phyloP scores from a whole-genome alignment of 1,140 invertebrate genomes.

The Nomia melanderi region DNA sequence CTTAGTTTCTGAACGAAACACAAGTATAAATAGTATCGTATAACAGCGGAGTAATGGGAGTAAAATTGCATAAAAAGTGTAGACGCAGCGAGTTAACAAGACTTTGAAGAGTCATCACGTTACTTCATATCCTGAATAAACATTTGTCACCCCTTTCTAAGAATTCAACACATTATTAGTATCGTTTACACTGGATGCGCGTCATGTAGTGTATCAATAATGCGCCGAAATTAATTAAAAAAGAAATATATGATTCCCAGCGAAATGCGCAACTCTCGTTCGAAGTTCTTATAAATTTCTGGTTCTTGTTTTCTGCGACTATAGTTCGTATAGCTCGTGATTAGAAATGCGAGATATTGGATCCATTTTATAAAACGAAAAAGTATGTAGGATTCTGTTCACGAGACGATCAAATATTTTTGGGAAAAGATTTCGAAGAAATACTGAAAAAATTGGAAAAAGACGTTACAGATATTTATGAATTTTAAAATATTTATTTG shows the following conservation, averaged over 20 bases:
- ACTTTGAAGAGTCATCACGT: background rate
- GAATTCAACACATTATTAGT: constrained; percentile 11
- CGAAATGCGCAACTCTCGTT: background rate
- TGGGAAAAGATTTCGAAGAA: too few relatives aligned
- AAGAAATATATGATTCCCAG: background rate
- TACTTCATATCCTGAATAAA: constrained; percentile 11
- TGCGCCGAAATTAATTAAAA: constrained; percentile 18
- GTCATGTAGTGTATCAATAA: background rate
- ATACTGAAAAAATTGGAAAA: too few relatives aligned
- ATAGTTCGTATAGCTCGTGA: background rate
- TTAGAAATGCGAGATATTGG: background rate
- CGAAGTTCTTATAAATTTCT: background rate
- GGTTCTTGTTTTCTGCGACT: background rate
- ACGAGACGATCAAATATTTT: too few relatives aligned
- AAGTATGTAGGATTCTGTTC: background rate
- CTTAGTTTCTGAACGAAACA: too few relatives aligned
- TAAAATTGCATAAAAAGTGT: background rate
- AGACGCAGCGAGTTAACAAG: background rate
- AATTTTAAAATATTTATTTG: too few relatives aligned
- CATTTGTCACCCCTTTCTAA: constrained; percentile 4
- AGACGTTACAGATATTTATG: too few relatives aligned
- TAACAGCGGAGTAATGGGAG: background rate
- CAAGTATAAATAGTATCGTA: too few relatives aligned
- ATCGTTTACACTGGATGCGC: background rate
- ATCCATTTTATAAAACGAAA: background rate